Evolutionary conservation across 1,140 invertebrate species (phyloP), one percentile per base, ranked within the genome.

Genomic region (Zaprionus capensis): DNA sequence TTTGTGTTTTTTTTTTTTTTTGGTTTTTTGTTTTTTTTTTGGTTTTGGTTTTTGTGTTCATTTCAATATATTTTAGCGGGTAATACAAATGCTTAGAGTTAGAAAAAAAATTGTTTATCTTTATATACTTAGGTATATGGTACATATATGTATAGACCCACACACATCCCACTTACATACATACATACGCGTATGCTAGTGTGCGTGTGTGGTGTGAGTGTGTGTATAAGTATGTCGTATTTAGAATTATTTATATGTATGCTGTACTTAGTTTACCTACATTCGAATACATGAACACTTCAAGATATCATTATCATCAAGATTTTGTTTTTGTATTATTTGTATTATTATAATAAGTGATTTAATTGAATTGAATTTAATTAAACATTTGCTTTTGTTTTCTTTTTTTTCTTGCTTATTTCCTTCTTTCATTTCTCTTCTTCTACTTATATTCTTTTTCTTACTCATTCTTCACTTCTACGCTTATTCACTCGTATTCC

Each of bases 281-380:
- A 84, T 88, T 90, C 76, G 85, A 88, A 90, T 88, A 90, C 85
- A 88, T 88, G 85, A 88, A 88, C 85, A 90, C 85, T 90, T 90
- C 85, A 72, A 90, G 85, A 90, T 90, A 84, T 90, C 81, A 88
- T 87, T 26, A 26, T 26, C 24, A 26, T 26, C 24, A 26, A 26
- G 24, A 26, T 26, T 87, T 67, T 72, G 14, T 34, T 64, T 71
- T 61, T 74, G 15, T 49, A 44, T 55, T 75, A 26, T 20, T 68
- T 68, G 31, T 58, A 24, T 34, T 44, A 56, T 46, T 57, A 53
- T 86, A 86, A 87, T 87, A 87, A 84, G 84, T 83, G 86, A 87
- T 86, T 86, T 86, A 87, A 85, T 87, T 88, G 79, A 81, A 78
- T 81, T 71, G 72, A 85, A 79, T 81, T 87, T 84, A 83, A 81